phyloP scores from a whole-genome alignment of 2,888 invertebrate species.

The Xanthia icteritia region DNA sequence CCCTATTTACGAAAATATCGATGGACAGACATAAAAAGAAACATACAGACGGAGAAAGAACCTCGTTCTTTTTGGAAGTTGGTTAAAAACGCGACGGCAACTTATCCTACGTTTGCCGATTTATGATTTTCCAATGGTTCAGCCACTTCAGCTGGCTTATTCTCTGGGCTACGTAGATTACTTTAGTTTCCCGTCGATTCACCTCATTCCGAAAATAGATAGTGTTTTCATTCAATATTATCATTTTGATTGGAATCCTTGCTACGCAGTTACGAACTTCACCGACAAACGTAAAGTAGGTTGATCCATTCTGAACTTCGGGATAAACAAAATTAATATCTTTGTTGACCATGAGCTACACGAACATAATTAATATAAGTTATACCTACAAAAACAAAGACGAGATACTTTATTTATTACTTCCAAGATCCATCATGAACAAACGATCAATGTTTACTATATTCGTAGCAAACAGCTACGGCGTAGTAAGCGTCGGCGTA shows the following conservation, averaged over 20 bases:
- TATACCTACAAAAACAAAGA: conserved; percentile 34
- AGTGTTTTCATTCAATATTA: conserved; percentile 15
- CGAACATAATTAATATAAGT: conserved; percentile 43
- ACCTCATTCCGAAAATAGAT: conserved; percentile 16
- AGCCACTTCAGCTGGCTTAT: background rate
- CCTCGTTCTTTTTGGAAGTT: no score
- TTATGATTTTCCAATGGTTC: background rate
- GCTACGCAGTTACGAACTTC: conserved; percentile 36
- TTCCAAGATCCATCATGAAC: conserved; percentile 44
- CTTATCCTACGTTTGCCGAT: background rate
- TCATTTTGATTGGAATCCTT: conserved; percentile 10
- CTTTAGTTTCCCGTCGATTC: background rate
- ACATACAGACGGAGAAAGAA: no score
- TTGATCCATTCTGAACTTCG: conserved; percentile 35
- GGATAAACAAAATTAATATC: conserved; percentile 38
- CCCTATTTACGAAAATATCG: no score
- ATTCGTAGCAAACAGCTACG: conserved; percentile 66
- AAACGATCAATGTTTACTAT: conserved; percentile 44
- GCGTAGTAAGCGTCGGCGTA: conserved; percentile 63
- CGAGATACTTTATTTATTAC: conserved; percentile 38
- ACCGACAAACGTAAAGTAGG: conserved; percentile 31
- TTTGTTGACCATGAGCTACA: conserved; percentile 28
- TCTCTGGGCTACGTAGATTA: background rate
- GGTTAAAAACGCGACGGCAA: background rate
- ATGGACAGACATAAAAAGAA: no score